Evolutionary conservation across 2,113 vertebrate species (phyloP).

Genomic region (Oceanodroma tethys): DNA sequence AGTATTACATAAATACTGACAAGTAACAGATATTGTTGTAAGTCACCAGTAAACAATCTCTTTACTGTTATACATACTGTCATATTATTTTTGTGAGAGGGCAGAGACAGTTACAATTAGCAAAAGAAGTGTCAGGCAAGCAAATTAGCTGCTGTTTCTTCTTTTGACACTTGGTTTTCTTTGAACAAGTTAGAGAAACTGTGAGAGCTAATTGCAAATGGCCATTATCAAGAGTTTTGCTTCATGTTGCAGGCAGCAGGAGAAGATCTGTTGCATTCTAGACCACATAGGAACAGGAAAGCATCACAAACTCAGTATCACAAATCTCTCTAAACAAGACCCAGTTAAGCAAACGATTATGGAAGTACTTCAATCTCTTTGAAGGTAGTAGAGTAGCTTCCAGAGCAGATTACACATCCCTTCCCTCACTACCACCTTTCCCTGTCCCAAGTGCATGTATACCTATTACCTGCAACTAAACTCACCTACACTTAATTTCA

Average conservation of each 20-base stretch:
- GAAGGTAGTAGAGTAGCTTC: not conserved
- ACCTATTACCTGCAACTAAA: not conserved
- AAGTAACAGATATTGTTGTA: not conserved
- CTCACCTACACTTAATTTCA: not conserved
- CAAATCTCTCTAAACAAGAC: not conserved
- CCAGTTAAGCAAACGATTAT: not conserved
- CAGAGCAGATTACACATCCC: not conserved
- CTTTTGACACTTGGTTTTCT: slow-evolving; percentile 41
- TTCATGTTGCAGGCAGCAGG: slow-evolving; percentile 65
- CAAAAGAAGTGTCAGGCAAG: not conserved
- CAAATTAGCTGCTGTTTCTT: slow-evolving; percentile 42
- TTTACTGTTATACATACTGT: not conserved
- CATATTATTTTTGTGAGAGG: not conserved
- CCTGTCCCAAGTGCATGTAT: not conserved
- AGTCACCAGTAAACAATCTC: not conserved
- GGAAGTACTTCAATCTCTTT: not conserved
- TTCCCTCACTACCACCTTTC: not conserved
- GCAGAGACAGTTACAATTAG: not conserved
- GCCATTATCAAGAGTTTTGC: slow-evolving; percentile 35
- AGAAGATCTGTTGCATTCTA: not conserved
- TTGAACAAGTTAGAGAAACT: slow-evolving; percentile 64
- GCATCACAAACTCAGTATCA: not conserved
- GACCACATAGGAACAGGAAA: not conserved
- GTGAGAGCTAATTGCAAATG: slow-evolving; percentile 74
- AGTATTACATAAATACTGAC: not conserved